Evolutionary conservation across 2,888 invertebrate species (phyloP).

Genomic region (Agrotis exclamationis): DNA sequence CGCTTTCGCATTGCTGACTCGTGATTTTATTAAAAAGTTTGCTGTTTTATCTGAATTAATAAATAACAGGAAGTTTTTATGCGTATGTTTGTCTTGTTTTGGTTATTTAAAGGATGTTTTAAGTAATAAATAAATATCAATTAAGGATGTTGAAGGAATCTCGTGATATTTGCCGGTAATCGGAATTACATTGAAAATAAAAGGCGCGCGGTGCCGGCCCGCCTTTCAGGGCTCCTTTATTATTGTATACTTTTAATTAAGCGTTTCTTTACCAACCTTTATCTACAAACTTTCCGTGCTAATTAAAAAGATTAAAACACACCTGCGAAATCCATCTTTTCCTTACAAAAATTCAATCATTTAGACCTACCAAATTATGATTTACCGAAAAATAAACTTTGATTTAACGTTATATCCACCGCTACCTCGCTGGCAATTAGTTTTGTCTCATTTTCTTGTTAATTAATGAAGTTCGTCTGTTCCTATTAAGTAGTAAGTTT

Average conservation of each 20-base stretch:
- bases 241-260: constrained; percentile 64
- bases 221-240: constrained; percentile 42
- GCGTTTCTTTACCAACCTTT: constrained; percentile 46
- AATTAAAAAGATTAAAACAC: constrained; percentile 50
- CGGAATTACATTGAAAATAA: constrained; percentile 50
- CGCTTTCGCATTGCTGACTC: constrained; percentile 4
- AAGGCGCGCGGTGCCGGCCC: constrained; percentile 25
- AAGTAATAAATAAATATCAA: constrained; percentile 8
- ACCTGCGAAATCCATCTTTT: constrained; percentile 18
- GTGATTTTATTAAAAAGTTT: constrained; percentile 27
- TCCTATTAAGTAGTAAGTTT: constrained; percentile 57
- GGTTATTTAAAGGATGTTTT: constrained; percentile 11
- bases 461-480: constrained; percentile 61
- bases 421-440: constrained; percentile 39
- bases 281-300: constrained; percentile 31
- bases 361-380: constrained; percentile 28
- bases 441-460: constrained; percentile 49
- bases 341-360: constrained; percentile 23
- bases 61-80: not conserved
- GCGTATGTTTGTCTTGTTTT: not conserved
- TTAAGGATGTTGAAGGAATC: constrained; percentile 22
- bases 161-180: constrained; percentile 51
- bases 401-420: constrained; percentile 25
- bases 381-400: constrained; percentile 34
- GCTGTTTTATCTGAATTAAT: constrained; percentile 18